phyloP scores from a whole-genome alignment of 2,797 vertebrate genomes.

The Setipinna tenuifilis region DNA sequence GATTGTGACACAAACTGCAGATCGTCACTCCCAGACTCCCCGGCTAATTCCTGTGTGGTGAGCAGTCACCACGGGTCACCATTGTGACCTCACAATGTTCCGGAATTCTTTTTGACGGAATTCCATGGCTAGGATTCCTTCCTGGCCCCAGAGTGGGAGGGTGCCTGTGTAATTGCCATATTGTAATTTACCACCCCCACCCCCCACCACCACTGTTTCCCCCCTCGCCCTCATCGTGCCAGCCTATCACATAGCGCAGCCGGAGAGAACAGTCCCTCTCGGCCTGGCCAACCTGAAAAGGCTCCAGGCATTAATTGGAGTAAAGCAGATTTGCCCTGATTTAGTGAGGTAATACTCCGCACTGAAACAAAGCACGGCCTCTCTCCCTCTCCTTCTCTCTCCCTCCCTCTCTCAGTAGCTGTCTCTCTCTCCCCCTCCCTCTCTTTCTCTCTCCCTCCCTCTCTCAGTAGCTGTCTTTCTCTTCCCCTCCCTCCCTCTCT shows the following conservation, averaged over 20 bases:
- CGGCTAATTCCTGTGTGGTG: neutral
- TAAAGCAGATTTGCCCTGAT: conserved; percentile 36
- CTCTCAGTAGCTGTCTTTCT: neutral
- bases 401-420: neutral
- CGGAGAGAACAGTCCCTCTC: neutral
- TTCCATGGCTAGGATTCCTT: conserved; percentile 23
- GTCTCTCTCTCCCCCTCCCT: neutral
- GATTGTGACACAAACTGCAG: neutral
- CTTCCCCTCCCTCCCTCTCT: conserved; percentile 21
- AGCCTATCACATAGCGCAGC: conserved; percentile 10
- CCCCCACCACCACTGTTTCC: neutral
- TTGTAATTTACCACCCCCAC: neutral
- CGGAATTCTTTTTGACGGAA: neutral
- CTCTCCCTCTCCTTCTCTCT: conserved; percentile 28
- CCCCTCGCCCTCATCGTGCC: too few relatives aligned
- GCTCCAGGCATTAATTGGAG: conserved; percentile 33
- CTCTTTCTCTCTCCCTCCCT: neutral
- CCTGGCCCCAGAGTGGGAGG: conserved; percentile 9
- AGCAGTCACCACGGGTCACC: neutral
- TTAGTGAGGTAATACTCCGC: conserved; percentile 40
- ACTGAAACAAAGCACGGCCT: conserved; percentile 8
- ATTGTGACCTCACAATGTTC: conserved; percentile 14
- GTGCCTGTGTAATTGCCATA: conserved; percentile 3
- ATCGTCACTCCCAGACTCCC: neutral
- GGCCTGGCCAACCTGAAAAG: conserved; percentile 32